Base-by-base conservation (phyloP, 92 coral and sea anemone genomes). In the Phenganax subtilis region DNA sequence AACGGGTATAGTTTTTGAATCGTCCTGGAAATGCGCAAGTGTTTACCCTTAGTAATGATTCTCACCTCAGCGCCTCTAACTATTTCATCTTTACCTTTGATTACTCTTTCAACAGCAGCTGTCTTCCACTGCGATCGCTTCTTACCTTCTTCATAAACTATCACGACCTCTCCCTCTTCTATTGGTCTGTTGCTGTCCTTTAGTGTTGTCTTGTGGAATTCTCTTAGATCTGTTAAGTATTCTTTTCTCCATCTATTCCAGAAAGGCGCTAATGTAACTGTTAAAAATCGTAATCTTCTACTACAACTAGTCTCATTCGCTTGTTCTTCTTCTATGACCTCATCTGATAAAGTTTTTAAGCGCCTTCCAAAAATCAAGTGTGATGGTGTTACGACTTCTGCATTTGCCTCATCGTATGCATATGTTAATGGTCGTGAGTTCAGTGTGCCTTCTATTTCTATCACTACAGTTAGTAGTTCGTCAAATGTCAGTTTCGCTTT, bases 171-270 rank as follows among this genome's bases (percentile, higher is more conserved):
- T 52, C 91, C 91, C 77, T 85, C 72, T 85, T 85, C 6, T 0
- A 15, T 2, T 30, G 47, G 2, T 8, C 47, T 30, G 16, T 7
- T 20, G 7, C 16, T 59, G 4, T 69, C 54, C 31, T 15, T 7
- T 15, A 37, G 64, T 82, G 71, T 79, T 31, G 82, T 64, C 12
- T 80, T 54, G 44, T 84, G 90, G 59, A 81, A 80, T 85, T 84
- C 90, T 69, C 88, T 55, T 15, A 87, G 75, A 68, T 79, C 85
- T 30, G 81, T 86, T 67, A 88, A 66, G 62, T 84, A 86, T 63
- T 86, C 87, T 25, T 80, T 74, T 52, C 86, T 87, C 89, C 89
- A 87, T 62, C 91, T 86, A 27, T 73, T 89, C 86, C 89, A 86
- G 60, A 83, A 89, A 73, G 83, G 91, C 29, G 54, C 77, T 47